Percentiles rank a stretch among this genome's conserved stretches.
These are phyloP conservation scores for Petrolisthes cinctipes DNA, from an alignment of 2,888 invertebrate genomes.

Conservation along the genomic window DNA sequence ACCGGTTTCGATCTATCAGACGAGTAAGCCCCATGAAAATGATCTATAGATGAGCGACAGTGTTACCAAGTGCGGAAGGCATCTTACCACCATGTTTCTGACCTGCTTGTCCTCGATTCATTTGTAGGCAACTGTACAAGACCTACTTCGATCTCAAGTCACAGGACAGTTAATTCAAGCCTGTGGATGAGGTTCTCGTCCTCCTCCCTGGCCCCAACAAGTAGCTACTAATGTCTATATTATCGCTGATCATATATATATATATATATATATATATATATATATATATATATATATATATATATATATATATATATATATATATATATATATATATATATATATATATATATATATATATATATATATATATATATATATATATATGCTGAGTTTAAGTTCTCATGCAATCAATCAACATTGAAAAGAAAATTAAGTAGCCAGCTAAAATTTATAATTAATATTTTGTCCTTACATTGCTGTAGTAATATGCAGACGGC, in stretches of 20 bases:
- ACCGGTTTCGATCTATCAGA: too few relatives aligned
- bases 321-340: too few relatives aligned
- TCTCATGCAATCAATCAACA: background rate
- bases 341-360: background rate
- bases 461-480: background rate
- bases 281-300: too few relatives aligned
- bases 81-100: too few relatives aligned
- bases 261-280: too few relatives aligned
- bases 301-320: too few relatives aligned
- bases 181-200: conserved; percentile 18
- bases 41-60: too few relatives aligned
- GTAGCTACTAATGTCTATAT: background rate
- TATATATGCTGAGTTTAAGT: background rate
- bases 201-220: conserved; percentile 17
- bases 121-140: conserved; percentile 1
- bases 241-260: too few relatives aligned
- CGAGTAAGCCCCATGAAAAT: too few relatives aligned
- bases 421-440: background rate
- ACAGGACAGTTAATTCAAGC: conserved; percentile 11
- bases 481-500: background rate
- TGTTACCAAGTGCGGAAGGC: too few relatives aligned
- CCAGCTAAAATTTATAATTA: background rate
- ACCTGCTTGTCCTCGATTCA: too few relatives aligned
- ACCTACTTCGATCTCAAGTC: conserved; percentile 31
- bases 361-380: background rate